Conservation (phyloP, 2,888 invertebrate genomes). For the Myopa testacea region DNA sequence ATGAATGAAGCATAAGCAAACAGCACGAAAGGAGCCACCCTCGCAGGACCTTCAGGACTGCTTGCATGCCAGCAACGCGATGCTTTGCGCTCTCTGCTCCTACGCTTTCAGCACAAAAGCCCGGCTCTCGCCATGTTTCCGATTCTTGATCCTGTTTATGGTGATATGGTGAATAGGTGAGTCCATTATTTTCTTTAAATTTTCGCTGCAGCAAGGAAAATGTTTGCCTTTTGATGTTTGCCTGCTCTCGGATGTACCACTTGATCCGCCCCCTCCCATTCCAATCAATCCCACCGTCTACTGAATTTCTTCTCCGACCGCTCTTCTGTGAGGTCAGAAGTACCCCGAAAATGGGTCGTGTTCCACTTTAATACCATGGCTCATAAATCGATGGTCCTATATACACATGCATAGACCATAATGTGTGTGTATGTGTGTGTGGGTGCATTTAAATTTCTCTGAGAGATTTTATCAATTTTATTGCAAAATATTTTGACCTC, state of each 20-base stretch:
- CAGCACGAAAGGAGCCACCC: background rate
- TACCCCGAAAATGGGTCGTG: no score
- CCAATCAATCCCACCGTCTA: no score
- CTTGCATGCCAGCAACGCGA: background rate
- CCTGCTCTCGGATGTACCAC: background rate
- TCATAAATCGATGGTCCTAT: no score
- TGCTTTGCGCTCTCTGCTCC: background rate
- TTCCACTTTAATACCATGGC: no score
- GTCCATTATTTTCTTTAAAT: background rate
- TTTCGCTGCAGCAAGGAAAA: background rate
- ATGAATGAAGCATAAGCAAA: background rate
- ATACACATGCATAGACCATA: background rate
- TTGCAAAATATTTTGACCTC: no score
- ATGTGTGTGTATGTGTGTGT: no score
- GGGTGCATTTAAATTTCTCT: constrained; percentile 4
- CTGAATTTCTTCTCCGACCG: background rate
- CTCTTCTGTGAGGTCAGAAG: background rate
- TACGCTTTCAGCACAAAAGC: background rate
- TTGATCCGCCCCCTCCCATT: background rate
- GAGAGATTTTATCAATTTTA: constrained; percentile 22
- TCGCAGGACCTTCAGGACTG: background rate
- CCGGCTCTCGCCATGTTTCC: background rate
- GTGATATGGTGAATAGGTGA: background rate
- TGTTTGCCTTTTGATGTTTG: background rate
- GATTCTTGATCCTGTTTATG: background rate